A percentile compares a stretch with the other conserved stretches of the same genome.
Conservation (phyloP, 2,797 vertebrate species). For the Gymnoscopelus microlampas region DNA sequence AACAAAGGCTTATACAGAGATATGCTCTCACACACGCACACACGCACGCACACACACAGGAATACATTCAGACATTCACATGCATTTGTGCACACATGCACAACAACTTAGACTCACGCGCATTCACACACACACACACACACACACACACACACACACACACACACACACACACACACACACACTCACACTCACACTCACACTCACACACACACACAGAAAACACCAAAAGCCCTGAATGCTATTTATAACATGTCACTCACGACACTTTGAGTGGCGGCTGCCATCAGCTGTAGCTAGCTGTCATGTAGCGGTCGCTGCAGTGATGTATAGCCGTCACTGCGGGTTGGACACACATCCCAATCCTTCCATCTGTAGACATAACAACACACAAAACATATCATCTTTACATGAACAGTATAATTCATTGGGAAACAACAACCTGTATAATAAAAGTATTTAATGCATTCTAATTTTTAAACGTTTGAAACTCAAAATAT, state of each 20-base stretch:
- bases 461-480: no score
- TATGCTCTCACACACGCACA: no score
- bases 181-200: constrained; percentile 13
- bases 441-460: neutral
- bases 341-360: constrained; percentile 28
- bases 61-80: no score
- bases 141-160: neutral
- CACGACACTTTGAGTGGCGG: constrained; percentile 54
- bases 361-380: neutral
- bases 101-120: neutral
- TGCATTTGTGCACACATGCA: neutral
- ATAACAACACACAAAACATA: no score
- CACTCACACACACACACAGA: neutral
- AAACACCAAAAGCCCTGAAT: constrained; percentile 46
- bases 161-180: neutral
- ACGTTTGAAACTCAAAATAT: no score
- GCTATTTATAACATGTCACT: constrained; percentile 53
- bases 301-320: constrained; percentile 62
- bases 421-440: neutral
- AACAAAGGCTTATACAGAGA: no score
- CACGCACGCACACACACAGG: no score
- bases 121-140: constrained; percentile 3
- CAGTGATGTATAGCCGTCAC: constrained; percentile 62
- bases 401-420: no score
- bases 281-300: constrained; percentile 63